phyloP scores from a whole-genome alignment of 2,797 vertebrate species.

The Sarcoramphus papa region DNA sequence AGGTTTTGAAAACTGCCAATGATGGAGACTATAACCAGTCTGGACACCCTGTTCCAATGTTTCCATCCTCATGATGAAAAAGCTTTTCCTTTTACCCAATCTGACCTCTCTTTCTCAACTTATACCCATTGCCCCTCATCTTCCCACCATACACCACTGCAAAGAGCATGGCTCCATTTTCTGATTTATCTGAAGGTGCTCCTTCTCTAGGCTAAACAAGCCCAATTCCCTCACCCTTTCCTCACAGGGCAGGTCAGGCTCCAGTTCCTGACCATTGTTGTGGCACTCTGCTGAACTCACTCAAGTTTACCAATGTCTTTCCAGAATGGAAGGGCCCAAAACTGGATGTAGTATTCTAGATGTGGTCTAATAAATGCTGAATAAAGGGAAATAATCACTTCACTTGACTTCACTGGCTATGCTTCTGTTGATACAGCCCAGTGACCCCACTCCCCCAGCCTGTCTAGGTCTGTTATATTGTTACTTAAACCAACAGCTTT shows the following conservation, averaged over 20 bases:
- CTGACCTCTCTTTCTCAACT: neutral
- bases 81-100: neutral
- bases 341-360: neutral
- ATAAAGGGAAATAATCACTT: neutral
- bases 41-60: neutral
- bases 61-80: neutral
- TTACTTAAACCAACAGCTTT: neutral
- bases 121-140: neutral
- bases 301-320: neutral
- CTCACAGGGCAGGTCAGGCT: neutral
- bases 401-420: too few species aligned
- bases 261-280: neutral
- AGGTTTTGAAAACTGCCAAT: neutral
- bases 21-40: neutral
- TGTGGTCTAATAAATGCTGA: neutral
- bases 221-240: neutral
- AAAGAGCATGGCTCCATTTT: neutral
- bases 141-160: neutral
- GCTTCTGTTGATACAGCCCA: neutral
- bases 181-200: neutral
- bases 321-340: neutral
- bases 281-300: neutral
- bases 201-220: neutral
- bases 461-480: neutral
- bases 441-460: neutral